These are phyloP conservation scores for Axea sp. DNA, from an alignment of 2,888 invertebrate species.

Conservation along the genomic window DNA sequence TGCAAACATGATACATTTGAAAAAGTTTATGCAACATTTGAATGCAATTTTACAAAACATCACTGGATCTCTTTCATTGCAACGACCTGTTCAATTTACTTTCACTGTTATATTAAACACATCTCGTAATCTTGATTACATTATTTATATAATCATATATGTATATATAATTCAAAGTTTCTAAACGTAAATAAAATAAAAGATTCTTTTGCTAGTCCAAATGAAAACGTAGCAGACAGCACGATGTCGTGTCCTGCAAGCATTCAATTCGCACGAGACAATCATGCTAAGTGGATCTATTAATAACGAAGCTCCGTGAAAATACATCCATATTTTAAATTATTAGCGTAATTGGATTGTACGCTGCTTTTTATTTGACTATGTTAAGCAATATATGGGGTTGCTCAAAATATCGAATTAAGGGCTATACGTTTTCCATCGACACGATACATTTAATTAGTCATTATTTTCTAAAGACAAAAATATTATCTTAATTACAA, in stretches of 20 bases:
- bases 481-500: too few species aligned
- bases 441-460: too few species aligned
- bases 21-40: too few species aligned
- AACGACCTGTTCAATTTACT: too few species aligned
- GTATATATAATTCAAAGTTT: not conserved
- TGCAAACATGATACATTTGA: too few species aligned
- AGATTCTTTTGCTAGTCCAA: slow-evolving; percentile 60
- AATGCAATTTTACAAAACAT: too few species aligned
- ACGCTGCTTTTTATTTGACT: slow-evolving; percentile 50
- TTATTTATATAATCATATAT: too few species aligned
- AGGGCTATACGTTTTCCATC: too few species aligned
- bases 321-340: slow-evolving; percentile 64
- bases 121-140: too few species aligned
- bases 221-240: slow-evolving; percentile 67
- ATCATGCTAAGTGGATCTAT: slow-evolving; percentile 71
- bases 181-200: slow-evolving; percentile 18
- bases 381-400: not conserved
- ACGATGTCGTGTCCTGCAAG: slow-evolving; percentile 53
- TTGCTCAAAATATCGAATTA: not conserved
- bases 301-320: slow-evolving; percentile 65
- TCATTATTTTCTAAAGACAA: too few species aligned
- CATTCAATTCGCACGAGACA: slow-evolving; percentile 70
- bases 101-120: too few species aligned
- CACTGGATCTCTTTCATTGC: too few species aligned
- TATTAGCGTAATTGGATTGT: slow-evolving; percentile 58